Percentiles rank a stretch among this genome's conserved stretches.
phyloP scores from a whole-genome alignment of 2,888 invertebrate species.

The Hirtodrosophila histrioides region DNA sequence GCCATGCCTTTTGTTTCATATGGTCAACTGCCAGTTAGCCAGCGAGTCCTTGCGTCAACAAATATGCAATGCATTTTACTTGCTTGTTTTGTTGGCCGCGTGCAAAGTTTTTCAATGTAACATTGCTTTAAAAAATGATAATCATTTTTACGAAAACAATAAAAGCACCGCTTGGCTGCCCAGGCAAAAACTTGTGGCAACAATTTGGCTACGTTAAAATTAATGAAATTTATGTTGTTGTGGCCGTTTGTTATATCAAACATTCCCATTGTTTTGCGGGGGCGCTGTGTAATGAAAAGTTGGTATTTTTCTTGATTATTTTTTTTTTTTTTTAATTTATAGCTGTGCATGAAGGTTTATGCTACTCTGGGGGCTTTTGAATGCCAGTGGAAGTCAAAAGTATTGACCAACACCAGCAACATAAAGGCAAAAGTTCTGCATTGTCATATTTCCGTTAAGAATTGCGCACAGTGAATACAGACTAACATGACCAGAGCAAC shows the following conservation, averaged over 20 bases:
- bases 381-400: conserved; percentile 32
- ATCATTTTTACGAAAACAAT: conserved; percentile 67
- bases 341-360: conserved; percentile 31
- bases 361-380: conserved; percentile 8
- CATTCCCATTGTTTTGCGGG: conserved; percentile 47
- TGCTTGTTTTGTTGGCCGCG: conserved; percentile 6
- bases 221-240: conserved; percentile 68
- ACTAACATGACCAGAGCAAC: conserved; percentile 50
- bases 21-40: conserved; percentile 32
- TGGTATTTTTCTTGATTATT: too few species aligned
- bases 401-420: conserved; percentile 1
- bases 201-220: conserved; percentile 59
- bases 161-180: conserved; percentile 51
- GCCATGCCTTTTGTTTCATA: conserved; percentile 25
- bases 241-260: conserved; percentile 39
- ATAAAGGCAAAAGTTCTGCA: conserved; percentile 36
- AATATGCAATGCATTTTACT: conserved; percentile 46
- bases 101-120: conserved; percentile 35
- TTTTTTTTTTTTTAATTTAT: conserved; percentile 55
- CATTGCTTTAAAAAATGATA: conserved; percentile 54
- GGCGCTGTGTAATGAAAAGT: conserved; percentile 30
- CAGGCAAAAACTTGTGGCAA: conserved; percentile 44
- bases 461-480: conserved; percentile 49
- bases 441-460: conserved; percentile 55
- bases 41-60: conserved; percentile 19